These are phyloP conservation scores for Macrostomum lignano DNA, from an alignment of 1,140 invertebrate species.

Conservation along the genomic window DNA sequence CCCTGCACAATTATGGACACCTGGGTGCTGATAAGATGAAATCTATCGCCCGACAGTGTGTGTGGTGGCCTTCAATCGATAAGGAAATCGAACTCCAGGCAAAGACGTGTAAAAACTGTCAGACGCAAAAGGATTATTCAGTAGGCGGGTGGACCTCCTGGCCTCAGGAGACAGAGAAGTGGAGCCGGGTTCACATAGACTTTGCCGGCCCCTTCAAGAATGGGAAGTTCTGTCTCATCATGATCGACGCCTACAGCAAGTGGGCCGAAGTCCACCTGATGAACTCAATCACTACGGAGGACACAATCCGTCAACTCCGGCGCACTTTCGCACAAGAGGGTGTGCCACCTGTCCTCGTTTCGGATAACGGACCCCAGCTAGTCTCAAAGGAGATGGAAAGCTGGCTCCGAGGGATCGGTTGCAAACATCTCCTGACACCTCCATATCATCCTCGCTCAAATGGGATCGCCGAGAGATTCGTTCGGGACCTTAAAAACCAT, in stretches of 20 bases:
- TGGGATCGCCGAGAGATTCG: too few species aligned
- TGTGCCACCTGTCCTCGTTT: too few species aligned
- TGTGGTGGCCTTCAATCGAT: constrained; percentile 30
- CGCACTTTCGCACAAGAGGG: too few species aligned
- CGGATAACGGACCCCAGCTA: too few species aligned
- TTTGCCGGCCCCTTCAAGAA: constrained; percentile 24
- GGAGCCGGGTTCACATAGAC: constrained; percentile 27
- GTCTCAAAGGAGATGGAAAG: too few species aligned
- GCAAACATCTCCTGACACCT: too few species aligned
- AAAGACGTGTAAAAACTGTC: constrained; percentile 23
- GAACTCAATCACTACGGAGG: too few species aligned
- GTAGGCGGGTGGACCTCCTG: constrained; percentile 11
- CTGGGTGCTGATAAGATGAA: constrained; percentile 31
- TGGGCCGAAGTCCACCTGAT: constrained; percentile 27
- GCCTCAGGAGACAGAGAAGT: constrained; percentile 17
- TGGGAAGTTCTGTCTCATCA: constrained; percentile 19
- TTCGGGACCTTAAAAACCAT: too few species aligned
- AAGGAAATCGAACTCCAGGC: constrained; percentile 19
- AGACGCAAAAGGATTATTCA: constrained; percentile 2
- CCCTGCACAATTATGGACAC: constrained; percentile 30
- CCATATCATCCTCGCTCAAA: too few species aligned
- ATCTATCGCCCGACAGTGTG: constrained; percentile 22
- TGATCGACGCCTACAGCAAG: constrained; percentile 26
- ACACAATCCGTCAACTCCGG: too few species aligned
- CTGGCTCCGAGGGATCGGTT: too few species aligned